Evolutionary conservation across 2,797 vertebrate genomes (phyloP), one percentile per base, ranked within the genome.

Genomic region (Lepidocolaptes lacrymiger): DNA sequence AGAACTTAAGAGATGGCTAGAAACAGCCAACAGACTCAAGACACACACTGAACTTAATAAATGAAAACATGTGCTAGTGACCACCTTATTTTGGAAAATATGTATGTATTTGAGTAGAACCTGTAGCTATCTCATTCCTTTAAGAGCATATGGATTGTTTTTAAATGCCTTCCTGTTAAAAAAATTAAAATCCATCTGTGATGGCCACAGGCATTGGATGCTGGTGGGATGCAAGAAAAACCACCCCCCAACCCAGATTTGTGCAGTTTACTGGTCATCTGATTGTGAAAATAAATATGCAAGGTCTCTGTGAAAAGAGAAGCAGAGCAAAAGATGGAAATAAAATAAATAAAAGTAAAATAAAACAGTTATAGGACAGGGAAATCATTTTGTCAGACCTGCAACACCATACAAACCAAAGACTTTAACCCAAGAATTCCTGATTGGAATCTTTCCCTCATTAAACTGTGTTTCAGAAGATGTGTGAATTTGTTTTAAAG

Each of bases 391-490:
- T 88, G 49, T 87, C 72, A 93, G 91, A 80, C 56, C 91, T 94
- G 86, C 91, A 96, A 93, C 91, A 34, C 51, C 82, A 95, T 19
- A 91, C 83, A 95, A 95, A 95, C 88, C 95, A 82, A 91, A 96
- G 30, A 95, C 82, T 44, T 87, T 66, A 91, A 92, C 28, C n/a
- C 22, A 78, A 59, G 21, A 88, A 88, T 20, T 88, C 32, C 90
- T 64, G 39, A 48, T 85, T 68, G 14, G 56, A 93, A 43, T 46
- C 14, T 56, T 36, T 32, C 20, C 61, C 87, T 88, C 44, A 61
- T 82, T 52, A 67, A 77, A 71, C 2, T 1, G 55, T 39, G 26
- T 68, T 72, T 87, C n/a, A 89, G 43, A 89, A 89, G 39, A 87
- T 18, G 2, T 1, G 12, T 62, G 26, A 87, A 66, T 36, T 67